Percentiles rank a stretch among this genome's conserved stretches.
Conservation (phyloP, 2,113 vertebrate species). For the Canis aureus region DNA sequence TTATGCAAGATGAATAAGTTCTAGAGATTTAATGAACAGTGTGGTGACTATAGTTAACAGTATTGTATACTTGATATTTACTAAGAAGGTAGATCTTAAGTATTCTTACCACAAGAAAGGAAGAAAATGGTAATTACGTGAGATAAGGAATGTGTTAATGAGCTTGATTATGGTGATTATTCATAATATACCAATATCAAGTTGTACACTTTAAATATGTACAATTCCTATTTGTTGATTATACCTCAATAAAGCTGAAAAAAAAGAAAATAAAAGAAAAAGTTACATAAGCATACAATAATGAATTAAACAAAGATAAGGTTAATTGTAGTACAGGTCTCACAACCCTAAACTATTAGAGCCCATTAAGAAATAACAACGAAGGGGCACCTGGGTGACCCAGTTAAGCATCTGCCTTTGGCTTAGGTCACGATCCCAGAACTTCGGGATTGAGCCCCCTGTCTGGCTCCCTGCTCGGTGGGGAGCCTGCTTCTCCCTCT, state of each 20-base stretch:
- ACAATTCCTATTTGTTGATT: neutral
- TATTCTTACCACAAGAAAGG: neutral
- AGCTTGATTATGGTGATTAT: neutral
- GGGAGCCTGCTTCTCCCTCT: no score
- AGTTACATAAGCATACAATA: neutral
- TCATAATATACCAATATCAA: neutral
- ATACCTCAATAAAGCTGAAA: neutral
- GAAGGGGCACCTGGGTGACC: neutral
- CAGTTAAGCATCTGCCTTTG: no score
- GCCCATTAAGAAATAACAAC: neutral
- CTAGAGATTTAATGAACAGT: neutral
- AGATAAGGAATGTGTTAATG: neutral
- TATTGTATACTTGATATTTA: neutral
- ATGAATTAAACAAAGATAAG: slow-evolving; percentile 13
- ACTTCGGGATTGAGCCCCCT: no score
- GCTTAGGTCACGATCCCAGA: no score
- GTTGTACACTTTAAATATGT: neutral
- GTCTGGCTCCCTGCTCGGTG: no score
- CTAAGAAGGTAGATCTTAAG: neutral
- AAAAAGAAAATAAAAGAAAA: neutral
- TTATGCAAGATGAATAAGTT: neutral
- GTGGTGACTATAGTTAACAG: neutral
- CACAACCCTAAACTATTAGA: neutral
- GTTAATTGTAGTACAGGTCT: neutral
- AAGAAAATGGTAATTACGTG: neutral